These are phyloP conservation scores for Microcebus lehilahytsara DNA, from an alignment of 2,113 vertebrate species.

Conservation along the genomic window DNA sequence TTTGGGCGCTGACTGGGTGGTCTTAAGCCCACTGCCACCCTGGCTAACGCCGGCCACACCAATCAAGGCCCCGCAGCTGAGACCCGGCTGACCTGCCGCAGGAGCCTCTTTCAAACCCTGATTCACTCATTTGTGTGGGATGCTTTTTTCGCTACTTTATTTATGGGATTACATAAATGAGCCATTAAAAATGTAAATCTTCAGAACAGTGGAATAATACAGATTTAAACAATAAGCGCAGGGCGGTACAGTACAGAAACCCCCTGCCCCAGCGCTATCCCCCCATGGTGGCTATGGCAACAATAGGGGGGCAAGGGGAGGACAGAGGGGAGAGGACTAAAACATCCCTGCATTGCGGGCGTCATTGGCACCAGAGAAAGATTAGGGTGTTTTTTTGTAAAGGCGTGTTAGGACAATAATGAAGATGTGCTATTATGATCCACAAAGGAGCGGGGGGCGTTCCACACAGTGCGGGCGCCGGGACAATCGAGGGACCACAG, in stretches of 20 bases:
- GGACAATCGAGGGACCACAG: slow-evolving; percentile 78
- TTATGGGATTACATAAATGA: slow-evolving; percentile 95
- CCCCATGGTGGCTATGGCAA: slow-evolving; percentile 85
- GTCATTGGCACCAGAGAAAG: slow-evolving; percentile 83
- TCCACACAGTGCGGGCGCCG: slow-evolving; percentile 82
- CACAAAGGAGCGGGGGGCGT: slow-evolving; percentile 83
- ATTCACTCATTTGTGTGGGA: slow-evolving; percentile 89
- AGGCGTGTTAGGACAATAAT: slow-evolving; percentile 86
- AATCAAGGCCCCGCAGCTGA: slow-evolving; percentile 91
- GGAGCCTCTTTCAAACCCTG: slow-evolving; percentile 85
- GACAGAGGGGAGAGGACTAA: slow-evolving; percentile 81
- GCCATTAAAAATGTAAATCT: slow-evolving; percentile 95
- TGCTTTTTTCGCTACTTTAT: slow-evolving; percentile 90
- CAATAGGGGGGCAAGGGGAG: slow-evolving; percentile 81
- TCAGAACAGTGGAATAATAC: slow-evolving; percentile 90
- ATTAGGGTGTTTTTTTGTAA: slow-evolving; percentile 80
- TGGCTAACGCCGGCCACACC: slow-evolving; percentile 87
- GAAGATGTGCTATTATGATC: slow-evolving; percentile 86
- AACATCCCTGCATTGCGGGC: slow-evolving; percentile 79
- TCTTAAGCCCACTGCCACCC: slow-evolving; percentile 91
- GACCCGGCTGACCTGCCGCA: slow-evolving; percentile 89
- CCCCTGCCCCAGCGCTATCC: slow-evolving; percentile 78
- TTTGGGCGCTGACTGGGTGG: slow-evolving; percentile 91
- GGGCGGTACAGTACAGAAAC: slow-evolving; percentile 87
- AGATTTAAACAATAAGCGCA: slow-evolving; percentile 88